Percentiles rank a stretch among this genome's conserved stretches.
Conservation (phyloP, 2,888 invertebrate genomes). For the Mesorhabditis sp. region DNA sequence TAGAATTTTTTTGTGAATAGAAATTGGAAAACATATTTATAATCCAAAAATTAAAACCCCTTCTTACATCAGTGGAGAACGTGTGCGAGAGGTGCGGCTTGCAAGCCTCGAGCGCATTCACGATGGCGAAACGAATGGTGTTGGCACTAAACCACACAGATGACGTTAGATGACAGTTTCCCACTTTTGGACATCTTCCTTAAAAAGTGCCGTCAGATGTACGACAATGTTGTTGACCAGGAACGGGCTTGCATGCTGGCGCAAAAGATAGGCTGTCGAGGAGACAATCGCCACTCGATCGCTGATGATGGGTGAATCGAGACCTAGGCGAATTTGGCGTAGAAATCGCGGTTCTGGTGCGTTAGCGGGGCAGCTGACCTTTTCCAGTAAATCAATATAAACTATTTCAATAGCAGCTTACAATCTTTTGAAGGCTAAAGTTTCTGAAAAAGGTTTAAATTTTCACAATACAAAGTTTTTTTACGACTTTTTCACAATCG, state of each 20-base stretch:
- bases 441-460: too few relatives aligned
- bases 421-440: too few relatives aligned
- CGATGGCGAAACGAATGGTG: constrained; percentile 83
- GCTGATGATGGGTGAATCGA: constrained; percentile 83
- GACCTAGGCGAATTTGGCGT: constrained; percentile 65
- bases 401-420: too few relatives aligned
- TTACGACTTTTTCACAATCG: too few relatives aligned
- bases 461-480: too few relatives aligned
- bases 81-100: constrained; percentile 91
- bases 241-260: constrained; percentile 95
- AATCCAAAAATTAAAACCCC: neutral
- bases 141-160: constrained; percentile 67
- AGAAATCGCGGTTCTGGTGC: too few relatives aligned
- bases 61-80: constrained; percentile 67
- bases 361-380: too few relatives aligned
- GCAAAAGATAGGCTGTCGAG: constrained; percentile 85
- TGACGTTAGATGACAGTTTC: constrained; percentile 13
- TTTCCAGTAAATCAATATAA: too few relatives aligned
- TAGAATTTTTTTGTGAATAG: too few relatives aligned
- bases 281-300: constrained; percentile 97
- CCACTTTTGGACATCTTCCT: constrained; percentile 64
- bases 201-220: constrained; percentile 89
- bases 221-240: constrained; percentile 91
- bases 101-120: constrained; percentile 88
- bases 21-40: too few relatives aligned